phyloP scores from a whole-genome alignment of 2,888 invertebrate genomes.

The Troides oblongomaculatus region DNA sequence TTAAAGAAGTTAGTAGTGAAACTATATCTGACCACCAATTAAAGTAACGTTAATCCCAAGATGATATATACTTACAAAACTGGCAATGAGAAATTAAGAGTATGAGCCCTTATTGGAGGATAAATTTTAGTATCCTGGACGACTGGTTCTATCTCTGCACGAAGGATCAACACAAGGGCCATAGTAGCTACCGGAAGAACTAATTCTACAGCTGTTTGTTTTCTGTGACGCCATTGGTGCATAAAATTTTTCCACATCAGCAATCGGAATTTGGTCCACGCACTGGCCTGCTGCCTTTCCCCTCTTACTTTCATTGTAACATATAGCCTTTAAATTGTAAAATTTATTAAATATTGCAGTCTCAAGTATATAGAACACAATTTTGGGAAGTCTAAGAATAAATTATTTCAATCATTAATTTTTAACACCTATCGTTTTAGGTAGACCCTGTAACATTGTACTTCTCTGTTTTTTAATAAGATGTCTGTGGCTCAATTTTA shows the following conservation, averaged over 20 bases:
- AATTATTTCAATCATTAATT: too few species aligned
- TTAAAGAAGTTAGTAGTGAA: too few species aligned
- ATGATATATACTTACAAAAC: conserved; percentile 54
- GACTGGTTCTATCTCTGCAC: conserved; percentile 83
- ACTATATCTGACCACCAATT: neutral
- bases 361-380: neutral
- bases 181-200: conserved; percentile 84
- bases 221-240: conserved; percentile 85
- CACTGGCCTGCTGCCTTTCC: conserved; percentile 45
- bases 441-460: too few species aligned
- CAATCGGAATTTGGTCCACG: conserved; percentile 82
- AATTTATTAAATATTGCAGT: neutral
- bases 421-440: too few species aligned
- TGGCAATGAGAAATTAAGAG: conserved; percentile 37
- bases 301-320: conserved; percentile 34
- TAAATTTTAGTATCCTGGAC: conserved; percentile 44
- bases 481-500: too few species aligned
- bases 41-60: neutral
- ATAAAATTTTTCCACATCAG: conserved; percentile 92
- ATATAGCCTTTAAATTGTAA: neutral
- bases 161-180: conserved; percentile 83
- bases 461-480: too few species aligned
- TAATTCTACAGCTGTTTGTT: conserved; percentile 85
- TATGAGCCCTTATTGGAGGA: conserved; percentile 50
- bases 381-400: too few species aligned